phyloP scores from a whole-genome alignment of 2,888 invertebrate genomes.

The Halictus quadricinctus region DNA sequence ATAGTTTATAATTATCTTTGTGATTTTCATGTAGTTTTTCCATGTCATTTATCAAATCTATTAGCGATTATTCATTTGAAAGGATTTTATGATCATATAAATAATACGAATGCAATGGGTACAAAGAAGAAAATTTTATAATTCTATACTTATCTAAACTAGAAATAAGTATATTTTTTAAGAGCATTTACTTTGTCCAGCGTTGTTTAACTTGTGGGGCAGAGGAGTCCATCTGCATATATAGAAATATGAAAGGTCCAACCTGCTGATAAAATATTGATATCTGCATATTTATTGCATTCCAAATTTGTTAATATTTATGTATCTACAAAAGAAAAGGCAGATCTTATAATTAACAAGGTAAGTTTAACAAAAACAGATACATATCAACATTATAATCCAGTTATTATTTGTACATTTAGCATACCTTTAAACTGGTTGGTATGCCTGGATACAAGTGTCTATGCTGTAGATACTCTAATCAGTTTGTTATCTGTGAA shows the following conservation, averaged over 20 bases:
- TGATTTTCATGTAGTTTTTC: neutral
- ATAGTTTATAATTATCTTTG: neutral
- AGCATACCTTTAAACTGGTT: constrained; percentile 87
- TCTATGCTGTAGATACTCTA: constrained; percentile 92
- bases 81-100: neutral
- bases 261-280: constrained; percentile 95
- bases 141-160: constrained; percentile 68
- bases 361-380: constrained; percentile 82
- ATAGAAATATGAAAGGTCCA: neutral
- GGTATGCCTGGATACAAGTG: constrained; percentile 98
- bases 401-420: constrained; percentile 75
- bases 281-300: constrained; percentile 91
- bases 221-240: constrained; percentile 77
- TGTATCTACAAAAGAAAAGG: constrained; percentile 95
- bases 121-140: neutral
- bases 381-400: neutral
- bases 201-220: constrained; percentile 86
- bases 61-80: neutral
- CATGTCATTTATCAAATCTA: neutral
- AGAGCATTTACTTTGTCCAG: constrained; percentile 81
- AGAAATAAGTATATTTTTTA: constrained; percentile 30
- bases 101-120: constrained; percentile 50
- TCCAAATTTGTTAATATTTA: constrained; percentile 89
- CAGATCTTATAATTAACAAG: constrained; percentile 86
- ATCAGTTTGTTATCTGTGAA: constrained; percentile 89